Evolutionary conservation across 2,113 vertebrate species (phyloP).

Genomic region (Labeo rohita): DNA sequence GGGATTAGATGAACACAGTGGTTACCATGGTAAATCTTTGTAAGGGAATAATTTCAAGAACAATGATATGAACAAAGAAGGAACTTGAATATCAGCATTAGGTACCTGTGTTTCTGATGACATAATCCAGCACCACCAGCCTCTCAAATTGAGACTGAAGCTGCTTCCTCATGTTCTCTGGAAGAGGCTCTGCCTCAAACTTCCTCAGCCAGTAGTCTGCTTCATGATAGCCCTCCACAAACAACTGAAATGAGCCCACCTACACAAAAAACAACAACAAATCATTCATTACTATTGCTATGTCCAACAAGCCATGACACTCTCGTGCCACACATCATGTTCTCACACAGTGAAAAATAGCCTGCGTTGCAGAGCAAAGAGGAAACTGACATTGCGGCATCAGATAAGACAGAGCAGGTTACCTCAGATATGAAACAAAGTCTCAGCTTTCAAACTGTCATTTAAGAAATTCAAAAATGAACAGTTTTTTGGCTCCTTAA

Average conservation of each 20-base stretch:
- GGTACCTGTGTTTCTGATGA: slow-evolving; percentile 96
- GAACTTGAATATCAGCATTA: background rate
- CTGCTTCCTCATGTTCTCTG: slow-evolving; percentile 96
- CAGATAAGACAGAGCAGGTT: too few species aligned
- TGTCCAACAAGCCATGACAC: too few species aligned
- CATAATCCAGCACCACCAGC: slow-evolving; percentile 92
- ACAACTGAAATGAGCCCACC: slow-evolving; percentile 97
- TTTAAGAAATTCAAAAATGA: too few species aligned
- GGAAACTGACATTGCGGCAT: too few species aligned
- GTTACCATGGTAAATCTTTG: background rate
- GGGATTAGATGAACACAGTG: background rate
- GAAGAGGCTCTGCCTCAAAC: slow-evolving; percentile 94
- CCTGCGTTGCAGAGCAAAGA: too few species aligned
- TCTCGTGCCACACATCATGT: too few species aligned
- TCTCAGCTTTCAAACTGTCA: too few species aligned
- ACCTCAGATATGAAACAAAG: too few species aligned
- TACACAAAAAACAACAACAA: slow-evolving; percentile 58
- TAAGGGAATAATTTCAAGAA: background rate
- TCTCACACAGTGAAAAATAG: too few species aligned
- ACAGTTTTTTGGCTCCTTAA: too few species aligned
- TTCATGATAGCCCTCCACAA: slow-evolving; percentile 94
- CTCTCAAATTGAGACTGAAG: slow-evolving; percentile 97
- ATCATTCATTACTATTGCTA: too few species aligned
- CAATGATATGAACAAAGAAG: background rate
- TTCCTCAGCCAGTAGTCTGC: slow-evolving; percentile 95